These are phyloP conservation scores for Prionace glauca DNA, from an alignment of 2,797 vertebrate genomes.

Conservation along the genomic window DNA sequence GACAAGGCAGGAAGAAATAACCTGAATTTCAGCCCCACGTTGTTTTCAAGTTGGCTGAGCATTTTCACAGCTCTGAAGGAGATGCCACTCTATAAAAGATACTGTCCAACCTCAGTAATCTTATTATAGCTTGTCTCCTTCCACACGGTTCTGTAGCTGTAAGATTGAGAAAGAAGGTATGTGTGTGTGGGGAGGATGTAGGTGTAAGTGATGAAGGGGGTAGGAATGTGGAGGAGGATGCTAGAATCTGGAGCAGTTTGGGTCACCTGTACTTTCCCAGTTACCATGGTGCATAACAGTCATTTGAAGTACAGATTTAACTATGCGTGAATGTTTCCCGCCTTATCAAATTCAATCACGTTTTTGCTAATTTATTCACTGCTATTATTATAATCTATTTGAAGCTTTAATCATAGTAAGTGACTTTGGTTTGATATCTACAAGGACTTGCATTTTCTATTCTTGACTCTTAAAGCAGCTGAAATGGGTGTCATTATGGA, in stretches of 20 bases:
- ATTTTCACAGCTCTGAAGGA: neutral
- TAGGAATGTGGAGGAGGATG: neutral
- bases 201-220: slow-evolving; percentile 22
- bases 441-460: neutral
- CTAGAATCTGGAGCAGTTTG: slow-evolving; percentile 1
- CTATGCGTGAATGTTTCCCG: neutral
- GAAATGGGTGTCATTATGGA: neutral
- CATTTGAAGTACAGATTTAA: neutral
- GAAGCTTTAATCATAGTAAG: neutral
- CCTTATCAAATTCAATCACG: neutral
- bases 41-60: neutral
- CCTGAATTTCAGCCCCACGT: slow-evolving; percentile 26
- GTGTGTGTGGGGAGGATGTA: neutral
- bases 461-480: neutral
- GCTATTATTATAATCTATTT: neutral
- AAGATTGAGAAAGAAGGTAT: neutral
- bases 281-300: neutral
- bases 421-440: neutral
- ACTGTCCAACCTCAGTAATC: neutral
- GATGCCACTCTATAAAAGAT: neutral
- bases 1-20: slow-evolving; percentile 41
- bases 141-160: neutral
- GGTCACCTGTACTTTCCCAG: neutral
- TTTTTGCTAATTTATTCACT: slow-evolving; percentile 12
- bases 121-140: neutral